Evolutionary conservation across 2,797 vertebrate species (phyloP), one percentile per base, ranked within the genome.

Genomic region (Aeoliscus strigatus): DNA sequence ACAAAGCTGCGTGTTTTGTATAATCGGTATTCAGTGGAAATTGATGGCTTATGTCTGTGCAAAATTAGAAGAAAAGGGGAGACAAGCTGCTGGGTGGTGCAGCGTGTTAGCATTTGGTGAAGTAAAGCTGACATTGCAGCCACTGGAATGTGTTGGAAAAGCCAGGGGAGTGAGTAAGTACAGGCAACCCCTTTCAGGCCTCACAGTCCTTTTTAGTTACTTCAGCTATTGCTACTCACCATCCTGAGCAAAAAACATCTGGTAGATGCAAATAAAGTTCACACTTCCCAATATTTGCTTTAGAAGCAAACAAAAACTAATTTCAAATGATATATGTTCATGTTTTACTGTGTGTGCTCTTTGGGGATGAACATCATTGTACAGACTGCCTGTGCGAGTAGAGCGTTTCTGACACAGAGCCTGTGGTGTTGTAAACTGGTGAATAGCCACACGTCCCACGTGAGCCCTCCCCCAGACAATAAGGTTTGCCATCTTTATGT

Each of bases 81-180:
- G 64, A 38, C 2, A 27, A 60, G 36, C 36, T 37, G 33, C n/a
- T 5, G n/a, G 40, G 27, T 40, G 17, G 32, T 23, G 62, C 9
- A 16, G 45, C 52, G 39, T 50, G 36, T 51, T 56, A 56, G 53
- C 47, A 60, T 77, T 70, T 66, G 51, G 14, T 67, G 32, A 62
- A 68, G 74, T 62, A 66, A 29, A 72, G 81, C 75, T 83, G 79
- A 85, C 76, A 30, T 25, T 72, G 80, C 82, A 82, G 53, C 24
- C 35, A 32, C 39, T 57, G 76, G 79, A 87, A 87, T 84, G 81
- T 76, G 66, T 68, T 80, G 60, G 63, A 71, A 56, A 27, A 14
- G 73, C 42, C 57, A 39, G 39, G 11, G 27, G 52, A 51, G 28
- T 15, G 51, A 58, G 33, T 44, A 41, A 33, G 44, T 18, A 15